Evolutionary conservation across 2,113 vertebrate species (phyloP).

Genomic region (Pluvianellus socialis): DNA sequence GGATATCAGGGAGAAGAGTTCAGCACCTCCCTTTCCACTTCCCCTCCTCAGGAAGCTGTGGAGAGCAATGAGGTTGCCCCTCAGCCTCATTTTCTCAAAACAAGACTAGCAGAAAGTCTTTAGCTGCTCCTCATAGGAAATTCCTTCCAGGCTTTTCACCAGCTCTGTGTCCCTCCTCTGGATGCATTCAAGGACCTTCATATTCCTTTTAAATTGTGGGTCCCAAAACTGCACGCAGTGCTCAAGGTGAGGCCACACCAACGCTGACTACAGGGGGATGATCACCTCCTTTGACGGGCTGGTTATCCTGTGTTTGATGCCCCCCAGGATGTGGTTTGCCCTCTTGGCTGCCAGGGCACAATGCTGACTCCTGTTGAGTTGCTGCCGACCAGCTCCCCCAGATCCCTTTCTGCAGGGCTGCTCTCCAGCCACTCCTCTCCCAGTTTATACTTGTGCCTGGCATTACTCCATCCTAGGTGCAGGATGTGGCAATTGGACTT

Average conservation of each 20-base stretch:
- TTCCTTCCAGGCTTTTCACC: not conserved
- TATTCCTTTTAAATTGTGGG: not conserved
- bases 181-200: not conserved
- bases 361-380: not conserved
- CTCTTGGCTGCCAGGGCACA: not conserved
- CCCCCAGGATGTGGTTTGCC: not conserved
- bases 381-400: not conserved
- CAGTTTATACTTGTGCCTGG: accelerated
- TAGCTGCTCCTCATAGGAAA: not conserved
- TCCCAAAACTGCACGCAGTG: not conserved
- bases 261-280: accelerated
- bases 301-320: not conserved
- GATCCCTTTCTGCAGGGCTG: not conserved
- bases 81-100: not conserved
- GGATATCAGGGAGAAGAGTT: not conserved
- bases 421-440: not conserved
- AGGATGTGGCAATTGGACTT: not conserved
- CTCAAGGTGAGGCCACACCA: too few species aligned
- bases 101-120: not conserved
- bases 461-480: not conserved
- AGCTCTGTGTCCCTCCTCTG: not conserved
- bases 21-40: not conserved
- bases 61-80: not conserved
- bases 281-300: not conserved
- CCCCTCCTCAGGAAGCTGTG: not conserved